A percentile compares a stretch with the other conserved stretches of the same genome.
Evolutionary conservation across 2,888 invertebrate species (phyloP).

Genomic region (Podabrus alpinus): DNA sequence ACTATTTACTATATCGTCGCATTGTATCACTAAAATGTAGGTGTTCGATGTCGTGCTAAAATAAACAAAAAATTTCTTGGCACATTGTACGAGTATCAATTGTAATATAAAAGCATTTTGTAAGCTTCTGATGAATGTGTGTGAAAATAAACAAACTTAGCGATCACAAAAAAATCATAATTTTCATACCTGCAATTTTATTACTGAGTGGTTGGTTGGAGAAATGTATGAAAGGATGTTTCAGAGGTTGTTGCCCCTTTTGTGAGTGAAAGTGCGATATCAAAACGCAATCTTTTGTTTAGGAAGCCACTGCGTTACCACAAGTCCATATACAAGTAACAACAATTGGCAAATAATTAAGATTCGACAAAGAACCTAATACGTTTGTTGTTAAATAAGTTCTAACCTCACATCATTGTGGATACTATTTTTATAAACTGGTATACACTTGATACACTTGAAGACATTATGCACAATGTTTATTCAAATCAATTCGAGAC

Average conservation of each 20-base stretch:
- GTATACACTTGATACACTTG: background rate
- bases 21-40: background rate
- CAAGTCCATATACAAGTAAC: background rate
- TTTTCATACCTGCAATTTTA: background rate
- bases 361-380: background rate
- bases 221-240: background rate
- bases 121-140: background rate
- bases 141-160: background rate
- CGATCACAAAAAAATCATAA: background rate
- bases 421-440: background rate
- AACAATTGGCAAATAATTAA: background rate
- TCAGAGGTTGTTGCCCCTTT: background rate
- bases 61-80: background rate
- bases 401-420: background rate
- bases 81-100: background rate
- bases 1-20: background rate
- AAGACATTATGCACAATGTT: background rate
- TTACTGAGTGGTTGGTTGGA: background rate
- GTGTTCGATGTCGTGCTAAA: background rate
- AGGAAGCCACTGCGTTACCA: background rate
- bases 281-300: background rate
- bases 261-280: background rate
- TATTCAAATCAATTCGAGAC: background rate
- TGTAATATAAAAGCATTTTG: background rate
- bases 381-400: background rate